Base-by-base conservation (phyloP, 1,140 invertebrate genomes). In the Camponotus floridanus region DNA sequence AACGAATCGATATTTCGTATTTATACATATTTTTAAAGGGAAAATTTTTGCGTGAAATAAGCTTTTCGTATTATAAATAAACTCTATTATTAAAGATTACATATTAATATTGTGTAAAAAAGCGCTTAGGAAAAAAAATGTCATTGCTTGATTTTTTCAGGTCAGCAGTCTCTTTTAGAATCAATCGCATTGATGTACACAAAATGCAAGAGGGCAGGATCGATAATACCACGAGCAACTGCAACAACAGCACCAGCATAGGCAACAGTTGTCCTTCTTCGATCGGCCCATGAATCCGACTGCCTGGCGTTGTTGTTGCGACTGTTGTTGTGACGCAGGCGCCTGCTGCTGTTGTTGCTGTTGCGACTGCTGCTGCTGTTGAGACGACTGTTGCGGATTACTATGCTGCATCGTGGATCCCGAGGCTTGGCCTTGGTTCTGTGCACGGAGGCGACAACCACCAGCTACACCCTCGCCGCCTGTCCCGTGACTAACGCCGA, bases 231-330 rank as follows among this genome's bases (percentile, higher is more conserved):
- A 97, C 94, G 96, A 96, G 95, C 96, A 97, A 94, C 96, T 97
- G 95, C 97, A 97, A 93, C 96, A 97, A 92, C 96, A 97, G 92
- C 96, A 97, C 96, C 96, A 97, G 88, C 96, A 96, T 79, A 97
- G 95, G 90, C 96, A 97, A 92, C 96, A 97, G 85, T 95, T 95
- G 90, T 95, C 94, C 92, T 94, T 95, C 87, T 94, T 95, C 59
- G 94, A 95, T n/a, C 95, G 92, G 31, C 93, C 93, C 87, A 92
- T 92, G 57, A 94, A 90, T 21, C 93, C 92, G n/a, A 91, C 91
- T 59, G 91, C 87, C 21, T 93, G 92, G 21, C 90, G 92, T 78
- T 93, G 92, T 55, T 89, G 90, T 31, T 91, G 90, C 42, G 86
- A 84, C 55, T 88, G 88, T 45, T 88, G 86, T 45, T 81, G 78